A percentile compares a stretch with the other conserved stretches of the same genome.
Evolutionary conservation across 2,888 invertebrate genomes (phyloP).

Genomic region (Byasa hedistus): DNA sequence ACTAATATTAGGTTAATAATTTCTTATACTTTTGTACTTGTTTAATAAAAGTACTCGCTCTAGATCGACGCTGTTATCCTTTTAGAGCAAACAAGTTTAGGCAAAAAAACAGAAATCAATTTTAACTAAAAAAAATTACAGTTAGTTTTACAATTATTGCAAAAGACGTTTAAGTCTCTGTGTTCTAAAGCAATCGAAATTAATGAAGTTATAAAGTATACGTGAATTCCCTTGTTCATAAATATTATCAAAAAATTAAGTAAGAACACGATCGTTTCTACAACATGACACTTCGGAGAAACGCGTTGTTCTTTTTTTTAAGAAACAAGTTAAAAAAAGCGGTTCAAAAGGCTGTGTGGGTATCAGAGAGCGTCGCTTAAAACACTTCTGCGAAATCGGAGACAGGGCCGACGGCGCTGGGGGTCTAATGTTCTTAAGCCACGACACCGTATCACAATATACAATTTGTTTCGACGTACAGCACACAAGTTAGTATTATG

Average conservation of each 20-base stretch:
- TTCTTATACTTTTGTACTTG: no score
- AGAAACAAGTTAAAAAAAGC: conserved; percentile 18
- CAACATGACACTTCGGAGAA: conserved; percentile 37
- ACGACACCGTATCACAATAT: conserved; percentile 73
- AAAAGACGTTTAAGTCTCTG: no score
- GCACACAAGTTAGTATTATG: conserved; percentile 74
- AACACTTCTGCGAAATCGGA: conserved; percentile 76
- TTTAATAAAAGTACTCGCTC: no score
- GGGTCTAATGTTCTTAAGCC: conserved; percentile 57
- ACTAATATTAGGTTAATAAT: no score
- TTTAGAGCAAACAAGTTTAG: no score
- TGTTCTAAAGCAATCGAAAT: no score
- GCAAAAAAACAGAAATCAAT: no score
- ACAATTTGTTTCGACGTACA: conserved; percentile 67
- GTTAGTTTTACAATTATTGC: no score
- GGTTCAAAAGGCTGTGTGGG: conserved; percentile 45
- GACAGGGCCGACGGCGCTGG: conserved; percentile 42
- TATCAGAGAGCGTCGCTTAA: conserved; percentile 65
- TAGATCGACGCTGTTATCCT: no score
- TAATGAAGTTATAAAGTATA: no score
- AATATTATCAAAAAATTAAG: not conserved
- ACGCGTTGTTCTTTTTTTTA: conserved; percentile 26
- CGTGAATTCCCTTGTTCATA: no score
- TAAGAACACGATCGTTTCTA: conserved; percentile 25
- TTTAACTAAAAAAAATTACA: no score